phyloP scores from a whole-genome alignment of 2,888 invertebrate genomes.

The Heteromyza rotundicornis region DNA sequence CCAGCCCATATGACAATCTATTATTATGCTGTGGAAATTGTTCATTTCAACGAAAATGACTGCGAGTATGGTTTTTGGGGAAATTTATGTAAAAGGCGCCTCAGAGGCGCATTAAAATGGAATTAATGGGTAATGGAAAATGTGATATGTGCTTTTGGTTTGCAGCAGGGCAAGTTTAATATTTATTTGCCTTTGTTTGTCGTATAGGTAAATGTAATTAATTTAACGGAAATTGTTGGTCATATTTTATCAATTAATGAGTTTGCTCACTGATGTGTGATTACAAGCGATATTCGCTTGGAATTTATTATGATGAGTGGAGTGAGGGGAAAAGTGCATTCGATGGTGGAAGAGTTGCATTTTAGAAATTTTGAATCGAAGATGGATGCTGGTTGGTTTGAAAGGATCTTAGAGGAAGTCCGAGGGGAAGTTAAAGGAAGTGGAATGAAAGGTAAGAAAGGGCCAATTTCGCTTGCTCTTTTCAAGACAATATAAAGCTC shows the following conservation, averaged over 20 bases:
- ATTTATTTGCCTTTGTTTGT: not conserved
- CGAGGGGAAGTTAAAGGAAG: no score
- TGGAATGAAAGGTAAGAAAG: no score
- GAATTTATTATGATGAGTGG: not conserved
- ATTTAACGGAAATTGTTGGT: conserved; percentile 31
- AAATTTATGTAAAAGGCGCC: conserved; percentile 37
- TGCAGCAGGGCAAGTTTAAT: not conserved
- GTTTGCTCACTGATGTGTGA: not conserved
- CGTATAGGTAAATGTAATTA: conserved; percentile 20
- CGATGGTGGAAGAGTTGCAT: no score
- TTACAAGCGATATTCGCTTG: not conserved
- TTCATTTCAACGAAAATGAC: not conserved
- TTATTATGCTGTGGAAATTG: not conserved
- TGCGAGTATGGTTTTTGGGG: not conserved
- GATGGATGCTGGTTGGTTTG: no score
- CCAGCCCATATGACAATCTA: not conserved
- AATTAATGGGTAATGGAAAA: conserved; percentile 28
- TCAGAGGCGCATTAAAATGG: conserved; percentile 33
- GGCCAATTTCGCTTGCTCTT: no score
- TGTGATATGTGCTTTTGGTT: not conserved
- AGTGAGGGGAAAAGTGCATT: no score
- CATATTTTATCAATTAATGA: conserved; percentile 33
- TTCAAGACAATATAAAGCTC: no score
- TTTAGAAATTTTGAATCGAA: no score
- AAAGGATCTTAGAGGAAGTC: no score